Conservation (phyloP, 64 coral and sea anemone species). For the Dendronephthya gigantea region DNA sequence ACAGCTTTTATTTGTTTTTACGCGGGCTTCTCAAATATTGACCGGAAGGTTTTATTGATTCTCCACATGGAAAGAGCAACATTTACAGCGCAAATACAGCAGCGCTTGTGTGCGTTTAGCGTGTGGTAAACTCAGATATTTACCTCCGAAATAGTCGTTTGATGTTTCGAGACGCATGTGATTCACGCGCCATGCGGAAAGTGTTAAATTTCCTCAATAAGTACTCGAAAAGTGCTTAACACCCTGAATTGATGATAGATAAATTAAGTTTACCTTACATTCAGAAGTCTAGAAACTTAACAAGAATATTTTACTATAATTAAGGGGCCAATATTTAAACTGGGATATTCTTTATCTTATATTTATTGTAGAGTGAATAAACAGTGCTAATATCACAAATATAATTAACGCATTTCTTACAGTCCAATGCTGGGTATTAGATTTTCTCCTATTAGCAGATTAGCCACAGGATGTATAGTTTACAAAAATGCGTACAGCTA, state of each 20-base stretch:
- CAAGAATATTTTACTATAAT: neutral
- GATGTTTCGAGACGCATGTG: neutral
- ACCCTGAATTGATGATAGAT: neutral
- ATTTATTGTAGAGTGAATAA: no score
- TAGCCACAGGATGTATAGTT: no score
- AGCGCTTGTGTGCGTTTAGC: neutral
- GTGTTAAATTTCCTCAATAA: neutral
- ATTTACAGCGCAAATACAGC: neutral
- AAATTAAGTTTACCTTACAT: neutral
- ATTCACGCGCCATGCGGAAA: neutral
- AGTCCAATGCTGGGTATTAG: no score
- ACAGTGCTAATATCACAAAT: no score
- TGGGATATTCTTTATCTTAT: no score
- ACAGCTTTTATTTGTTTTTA: neutral
- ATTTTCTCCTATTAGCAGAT: no score
- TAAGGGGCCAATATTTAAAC: no score
- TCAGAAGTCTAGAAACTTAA: neutral
- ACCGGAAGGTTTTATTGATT: constrained; percentile 9
- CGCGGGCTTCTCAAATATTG: constrained; percentile 1
- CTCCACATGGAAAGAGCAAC: neutral
- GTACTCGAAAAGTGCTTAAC: neutral
- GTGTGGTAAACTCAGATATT: neutral
- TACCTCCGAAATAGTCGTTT: no score
- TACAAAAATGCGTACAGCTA: no score
- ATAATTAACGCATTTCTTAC: no score